These are phyloP conservation scores for Leptodactylus fallax DNA, from an alignment of 2,797 vertebrate species.

Conservation along the genomic window DNA sequence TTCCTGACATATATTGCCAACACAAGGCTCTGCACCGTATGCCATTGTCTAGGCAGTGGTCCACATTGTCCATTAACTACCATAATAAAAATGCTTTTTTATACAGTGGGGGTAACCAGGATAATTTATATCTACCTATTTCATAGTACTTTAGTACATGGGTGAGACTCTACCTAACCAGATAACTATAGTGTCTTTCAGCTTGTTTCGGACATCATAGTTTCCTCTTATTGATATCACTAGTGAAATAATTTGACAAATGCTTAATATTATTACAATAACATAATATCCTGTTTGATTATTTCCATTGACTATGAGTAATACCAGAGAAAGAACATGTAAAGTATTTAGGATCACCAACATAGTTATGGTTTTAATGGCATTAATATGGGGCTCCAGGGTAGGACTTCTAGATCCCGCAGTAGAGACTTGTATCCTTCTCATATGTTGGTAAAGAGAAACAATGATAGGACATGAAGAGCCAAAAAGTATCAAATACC, in stretches of 20 bases:
- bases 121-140: neutral
- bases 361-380: neutral
- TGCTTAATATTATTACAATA: neutral
- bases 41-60: too few species aligned
- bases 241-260: neutral
- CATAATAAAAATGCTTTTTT: too few species aligned
- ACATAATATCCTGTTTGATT: neutral
- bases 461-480: too few species aligned
- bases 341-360: neutral
- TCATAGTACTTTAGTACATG: neutral
- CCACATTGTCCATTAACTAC: too few species aligned
- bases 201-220: neutral
- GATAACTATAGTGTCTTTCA: too few species aligned
- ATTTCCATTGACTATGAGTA: neutral
- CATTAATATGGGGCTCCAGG: neutral
- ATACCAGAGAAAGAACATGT: neutral
- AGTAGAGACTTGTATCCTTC: too few species aligned
- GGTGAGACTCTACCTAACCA: neutral
- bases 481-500: too few species aligned
- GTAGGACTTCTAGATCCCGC: neutral
- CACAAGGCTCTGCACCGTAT: too few species aligned
- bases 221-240: neutral
- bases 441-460: too few species aligned
- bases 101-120: too few species aligned
- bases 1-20: too few species aligned